Evolutionary conservation across 1,140 invertebrate species (phyloP).

Genomic region (Euglossa dilemma): DNA sequence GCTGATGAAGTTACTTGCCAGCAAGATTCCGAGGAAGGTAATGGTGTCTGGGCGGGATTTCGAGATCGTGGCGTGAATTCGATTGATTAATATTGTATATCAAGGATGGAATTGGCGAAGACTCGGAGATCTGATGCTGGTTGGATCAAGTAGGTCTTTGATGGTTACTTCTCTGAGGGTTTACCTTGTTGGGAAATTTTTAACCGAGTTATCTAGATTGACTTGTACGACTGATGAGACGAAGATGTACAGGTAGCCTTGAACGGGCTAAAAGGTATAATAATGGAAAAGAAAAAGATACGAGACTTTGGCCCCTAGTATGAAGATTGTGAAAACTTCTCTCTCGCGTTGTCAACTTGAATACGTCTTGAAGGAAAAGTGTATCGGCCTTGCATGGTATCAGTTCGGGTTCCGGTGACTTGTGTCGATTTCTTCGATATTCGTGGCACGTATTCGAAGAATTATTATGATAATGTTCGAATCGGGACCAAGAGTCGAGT

Average conservation of each 20-base stretch:
- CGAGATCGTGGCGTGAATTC: neutral
- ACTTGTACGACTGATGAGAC: too few species aligned
- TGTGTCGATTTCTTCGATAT: neutral
- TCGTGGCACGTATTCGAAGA: neutral
- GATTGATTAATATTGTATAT: neutral
- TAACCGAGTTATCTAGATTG: too few species aligned
- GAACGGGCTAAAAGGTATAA: too few species aligned
- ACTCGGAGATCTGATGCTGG: neutral
- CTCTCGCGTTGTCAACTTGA: too few species aligned
- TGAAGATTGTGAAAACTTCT: too few species aligned
- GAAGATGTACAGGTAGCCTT: too few species aligned
- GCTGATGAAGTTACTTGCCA: conserved; percentile 15
- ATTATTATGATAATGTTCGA: neutral
- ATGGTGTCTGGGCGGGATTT: neutral
- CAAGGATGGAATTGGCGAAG: neutral
- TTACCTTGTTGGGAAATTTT: too few species aligned
- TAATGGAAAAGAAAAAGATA: too few species aligned
- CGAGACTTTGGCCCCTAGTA: too few species aligned
- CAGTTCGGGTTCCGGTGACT: neutral
- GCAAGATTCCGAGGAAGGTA: too few species aligned
- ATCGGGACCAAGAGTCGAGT: neutral
- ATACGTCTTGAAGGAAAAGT: neutral
- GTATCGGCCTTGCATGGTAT: neutral
- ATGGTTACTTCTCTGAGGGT: too few species aligned
- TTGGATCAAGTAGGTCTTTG: too few species aligned